These are phyloP conservation scores for Alloscopus bannaensis DNA, from an alignment of 2,888 invertebrate species.

Conservation along the genomic window DNA sequence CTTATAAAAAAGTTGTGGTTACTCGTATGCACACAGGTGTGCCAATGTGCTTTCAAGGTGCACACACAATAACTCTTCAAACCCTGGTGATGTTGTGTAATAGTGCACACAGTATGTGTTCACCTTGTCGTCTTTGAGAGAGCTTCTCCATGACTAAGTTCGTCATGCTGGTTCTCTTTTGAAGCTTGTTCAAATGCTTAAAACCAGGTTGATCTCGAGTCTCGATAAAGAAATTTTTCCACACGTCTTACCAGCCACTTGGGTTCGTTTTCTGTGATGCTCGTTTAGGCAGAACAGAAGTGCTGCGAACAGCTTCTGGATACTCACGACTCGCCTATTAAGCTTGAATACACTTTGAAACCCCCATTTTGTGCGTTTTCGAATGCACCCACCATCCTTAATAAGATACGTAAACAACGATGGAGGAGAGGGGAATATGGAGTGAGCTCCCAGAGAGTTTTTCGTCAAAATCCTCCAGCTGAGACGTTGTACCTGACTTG, in stretches of 20 bases:
- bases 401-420: background rate
- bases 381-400: background rate
- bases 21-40: background rate
- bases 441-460: no score
- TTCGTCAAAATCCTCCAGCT: background rate
- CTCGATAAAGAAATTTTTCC: background rate
- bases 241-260: background rate
- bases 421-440: no score
- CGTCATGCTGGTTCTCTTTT: background rate
- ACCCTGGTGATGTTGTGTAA: no score
- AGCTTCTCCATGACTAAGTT: background rate
- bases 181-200: background rate
- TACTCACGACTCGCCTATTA: background rate
- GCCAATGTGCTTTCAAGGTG: background rate
- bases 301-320: constrained; percentile 2
- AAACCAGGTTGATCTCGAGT: background rate
- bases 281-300: background rate
- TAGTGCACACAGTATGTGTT: no score
- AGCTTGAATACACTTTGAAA: no score
- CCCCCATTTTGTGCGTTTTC: no score
- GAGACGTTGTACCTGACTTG: background rate
- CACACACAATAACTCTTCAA: no score
- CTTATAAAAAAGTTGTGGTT: background rate
- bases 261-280: background rate
- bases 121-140: background rate